Percentiles rank a stretch among this genome's conserved stretches.
phyloP scores from a whole-genome alignment of 1,140 invertebrate species.

The Stenopsyche tienmushanensis region DNA sequence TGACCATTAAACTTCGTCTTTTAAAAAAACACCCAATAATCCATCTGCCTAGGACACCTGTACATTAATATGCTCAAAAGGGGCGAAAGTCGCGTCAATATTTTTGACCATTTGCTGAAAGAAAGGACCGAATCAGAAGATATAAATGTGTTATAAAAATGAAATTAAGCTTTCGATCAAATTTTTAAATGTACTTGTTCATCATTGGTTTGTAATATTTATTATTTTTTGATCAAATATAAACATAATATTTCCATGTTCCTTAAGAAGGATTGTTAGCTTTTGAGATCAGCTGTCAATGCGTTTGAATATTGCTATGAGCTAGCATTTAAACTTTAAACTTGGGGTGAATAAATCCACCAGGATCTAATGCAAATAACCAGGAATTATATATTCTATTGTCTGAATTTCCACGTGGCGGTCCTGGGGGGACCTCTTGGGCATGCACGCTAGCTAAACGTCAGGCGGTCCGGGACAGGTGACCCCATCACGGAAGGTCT shows the following conservation, averaged over 20 bases:
- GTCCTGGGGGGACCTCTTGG: not conserved
- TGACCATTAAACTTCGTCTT: conserved; percentile 17
- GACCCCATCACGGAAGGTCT: conserved; percentile 16
- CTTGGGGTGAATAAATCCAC: too few relatives aligned
- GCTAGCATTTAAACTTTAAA: too few relatives aligned
- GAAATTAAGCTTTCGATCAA: not conserved
- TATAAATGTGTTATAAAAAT: conserved; percentile 6
- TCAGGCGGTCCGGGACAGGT: conserved; percentile 6
- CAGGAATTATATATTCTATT: not conserved
- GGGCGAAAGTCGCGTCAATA: conserved; percentile 9
- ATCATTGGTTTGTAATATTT: not conserved
- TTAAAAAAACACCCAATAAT: conserved; percentile 21
- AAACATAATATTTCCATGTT: too few relatives aligned
- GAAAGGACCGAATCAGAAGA: not conserved
- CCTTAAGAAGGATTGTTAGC: too few relatives aligned
- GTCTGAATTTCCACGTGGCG: not conserved
- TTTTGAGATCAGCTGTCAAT: too few relatives aligned
- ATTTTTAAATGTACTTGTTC: not conserved
- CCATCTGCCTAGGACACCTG: conserved; percentile 38
- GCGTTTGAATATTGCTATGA: too few relatives aligned
- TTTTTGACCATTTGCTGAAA: not conserved
- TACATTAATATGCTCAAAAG: conserved; percentile 28
- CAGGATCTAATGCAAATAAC: too few relatives aligned
- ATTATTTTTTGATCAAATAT: too few relatives aligned
- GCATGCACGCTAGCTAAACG: not conserved